Base-by-base conservation (phyloP, 2,888 invertebrate species). In the Harpalus rufipes region DNA sequence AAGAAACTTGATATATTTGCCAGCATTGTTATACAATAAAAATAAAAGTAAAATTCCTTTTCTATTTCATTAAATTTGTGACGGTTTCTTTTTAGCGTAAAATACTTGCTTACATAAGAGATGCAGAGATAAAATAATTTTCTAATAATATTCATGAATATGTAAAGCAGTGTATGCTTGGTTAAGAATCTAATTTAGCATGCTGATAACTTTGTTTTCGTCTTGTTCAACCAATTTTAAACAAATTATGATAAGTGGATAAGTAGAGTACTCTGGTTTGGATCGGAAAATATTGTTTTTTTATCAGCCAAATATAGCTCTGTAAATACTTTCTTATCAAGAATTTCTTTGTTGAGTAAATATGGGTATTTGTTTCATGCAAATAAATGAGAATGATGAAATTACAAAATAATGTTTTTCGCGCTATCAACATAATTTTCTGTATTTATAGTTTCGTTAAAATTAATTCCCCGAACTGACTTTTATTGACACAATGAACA, bases 61-160 rank as follows among this genome's bases (percentile, higher is more conserved):
- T 32, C 32, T 32, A 32, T 32, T 32, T 32, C 32, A 32, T 32
- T 4, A 32, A 32, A 32, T 32, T 32, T 32, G 32, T 32, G 5
- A 32, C 32, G 32, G 32, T 32, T 32, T 32, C 32, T 32, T 32
- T 32, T 32, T 32, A 32, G 32, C 32, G 32, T 51, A 12, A 12
- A 51, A 7, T 10, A 51, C 44, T 51, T 51, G 10, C 12, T 63
- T 16, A 59, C 63, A 10, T 63, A 21, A 63, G 18, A 63, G 18
- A 63, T 63, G 21, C 3, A 18, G 21, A 63, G 25, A 63, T 63
- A 63, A 63, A 63, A 25, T 63, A 63, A 25, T 63, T 10, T 63
- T 61, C 25, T 63, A 63, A 59, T 59, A 59, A 63, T 63, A 63
- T 63, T 63, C 63, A 68, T 68, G 68, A 68, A 68, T 68, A 68